Base-by-base conservation (phyloP, 2,888 invertebrate genomes). In the Pteria penguin region DNA sequence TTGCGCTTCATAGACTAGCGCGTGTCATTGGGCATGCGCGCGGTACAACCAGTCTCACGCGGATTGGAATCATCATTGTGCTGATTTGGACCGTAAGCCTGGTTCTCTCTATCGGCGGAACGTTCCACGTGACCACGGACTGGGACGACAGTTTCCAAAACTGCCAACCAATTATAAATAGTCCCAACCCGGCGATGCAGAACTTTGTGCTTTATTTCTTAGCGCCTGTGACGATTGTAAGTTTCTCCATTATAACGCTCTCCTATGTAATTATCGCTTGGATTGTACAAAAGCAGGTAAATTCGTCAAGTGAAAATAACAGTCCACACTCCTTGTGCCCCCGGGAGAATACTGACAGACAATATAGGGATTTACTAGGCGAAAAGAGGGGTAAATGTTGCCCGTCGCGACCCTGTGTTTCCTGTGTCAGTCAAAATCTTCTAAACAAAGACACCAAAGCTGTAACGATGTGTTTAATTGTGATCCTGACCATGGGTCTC, bases 141-240 rank as follows among this genome's bases (percentile, higher is more conserved):
- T 88, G 88, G 88, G 63, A 72, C 22, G 80, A 82, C 24, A 72
- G 81, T 32, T 80, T 81, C 60, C 75, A 77, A 60, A 84, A 81
- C 62, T 88, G 88, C 65, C 83, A 85, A 66, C 78, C 82, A 29
- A 82, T 87, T 52, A 84, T 85, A 58, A 83, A 83, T 74, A 83
- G 84, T 68, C 72, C 72, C 24, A 81, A 85, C 62, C 72, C 79
- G 22, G 75, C 73, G n/a, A 79, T 75, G 26, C 84, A 85, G 72
- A 84, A 86, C 78, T 85, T 86, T 60, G 82, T 87, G 45, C 76
- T 88, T n/a, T 87, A 84, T 73, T 87, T 88, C 75, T 63, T 88
- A 57, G 83, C 85, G 4, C 87, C 87, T 1, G 82, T 87, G 36
- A 80, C 82, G 31, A 61, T 83, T 62, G 72, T 88, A 14, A 83